Evolutionary conservation across 2,888 invertebrate species (phyloP).

Genomic region (Andricus curvator): DNA sequence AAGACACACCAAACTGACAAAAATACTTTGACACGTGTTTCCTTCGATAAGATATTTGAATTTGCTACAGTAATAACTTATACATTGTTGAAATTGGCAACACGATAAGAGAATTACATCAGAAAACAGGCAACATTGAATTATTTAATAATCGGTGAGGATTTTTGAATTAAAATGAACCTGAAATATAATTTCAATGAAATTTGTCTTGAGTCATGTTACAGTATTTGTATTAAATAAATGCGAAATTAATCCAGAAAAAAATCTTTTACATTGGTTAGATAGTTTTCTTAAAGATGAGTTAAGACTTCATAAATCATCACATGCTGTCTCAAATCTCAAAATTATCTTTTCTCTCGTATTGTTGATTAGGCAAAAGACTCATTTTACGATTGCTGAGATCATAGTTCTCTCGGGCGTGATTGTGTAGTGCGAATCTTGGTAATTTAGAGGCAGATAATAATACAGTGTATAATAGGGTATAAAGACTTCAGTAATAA

Average conservation of each 20-base stretch:
- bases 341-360: background rate
- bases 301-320: no score
- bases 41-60: background rate
- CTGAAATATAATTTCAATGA: no score
- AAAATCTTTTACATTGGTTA: no score
- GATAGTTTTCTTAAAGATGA: no score
- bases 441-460: background rate
- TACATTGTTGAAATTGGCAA: slow-evolving; percentile 8
- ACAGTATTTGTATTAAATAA: no score
- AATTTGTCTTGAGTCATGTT: no score
- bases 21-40: slow-evolving; percentile 21
- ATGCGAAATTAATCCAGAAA: no score
- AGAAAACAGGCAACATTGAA: background rate
- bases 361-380: background rate
- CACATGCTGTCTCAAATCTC: no score
- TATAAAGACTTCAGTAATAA: no score
- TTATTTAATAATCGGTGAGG: background rate
- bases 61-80: background rate
- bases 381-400: background rate
- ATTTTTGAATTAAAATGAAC: background rate
- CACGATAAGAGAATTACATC: slow-evolving; percentile 20
- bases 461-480: background rate
- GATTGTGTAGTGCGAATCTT: background rate
- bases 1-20: background rate
- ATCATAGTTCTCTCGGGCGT: background rate